phyloP scores from a whole-genome alignment of 2,113 vertebrate species.

The Mirounga angustirostris region DNA sequence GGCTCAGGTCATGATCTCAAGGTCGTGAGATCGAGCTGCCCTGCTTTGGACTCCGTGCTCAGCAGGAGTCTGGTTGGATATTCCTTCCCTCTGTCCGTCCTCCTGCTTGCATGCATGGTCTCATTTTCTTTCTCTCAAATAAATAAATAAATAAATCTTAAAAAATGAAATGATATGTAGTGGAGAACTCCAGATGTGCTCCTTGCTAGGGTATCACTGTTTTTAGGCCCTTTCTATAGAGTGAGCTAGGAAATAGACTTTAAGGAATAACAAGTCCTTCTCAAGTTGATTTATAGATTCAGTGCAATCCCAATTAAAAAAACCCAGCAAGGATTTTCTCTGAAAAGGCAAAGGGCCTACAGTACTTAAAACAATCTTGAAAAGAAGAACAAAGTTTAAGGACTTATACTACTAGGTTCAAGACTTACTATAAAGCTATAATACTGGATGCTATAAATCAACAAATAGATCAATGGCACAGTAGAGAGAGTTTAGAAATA shows the following conservation, averaged over 20 bases:
- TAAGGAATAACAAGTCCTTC: neutral
- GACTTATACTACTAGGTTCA: neutral
- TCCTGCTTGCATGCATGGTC: neutral
- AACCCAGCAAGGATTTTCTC: neutral
- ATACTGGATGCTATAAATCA: neutral
- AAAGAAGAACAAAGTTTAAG: neutral
- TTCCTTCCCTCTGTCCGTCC: neutral
- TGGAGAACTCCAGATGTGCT: no score
- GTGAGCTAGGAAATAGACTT: neutral
- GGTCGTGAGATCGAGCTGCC: neutral
- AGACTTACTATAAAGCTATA: neutral
- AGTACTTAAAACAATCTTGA: neutral
- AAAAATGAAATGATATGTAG: neutral
- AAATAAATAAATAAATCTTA: neutral
- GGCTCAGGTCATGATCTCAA: neutral
- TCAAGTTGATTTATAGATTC: neutral
- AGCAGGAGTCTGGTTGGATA: neutral
- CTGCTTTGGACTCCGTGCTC: neutral
- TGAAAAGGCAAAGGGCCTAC: neutral
- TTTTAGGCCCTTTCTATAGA: neutral
- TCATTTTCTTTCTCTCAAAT: neutral
- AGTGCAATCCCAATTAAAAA: neutral
- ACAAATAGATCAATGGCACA: neutral
- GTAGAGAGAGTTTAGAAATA: neutral
- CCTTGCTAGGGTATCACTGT: neutral